phyloP scores from a whole-genome alignment of 2,113 vertebrate genomes.

The Lipophrys pholis region DNA sequence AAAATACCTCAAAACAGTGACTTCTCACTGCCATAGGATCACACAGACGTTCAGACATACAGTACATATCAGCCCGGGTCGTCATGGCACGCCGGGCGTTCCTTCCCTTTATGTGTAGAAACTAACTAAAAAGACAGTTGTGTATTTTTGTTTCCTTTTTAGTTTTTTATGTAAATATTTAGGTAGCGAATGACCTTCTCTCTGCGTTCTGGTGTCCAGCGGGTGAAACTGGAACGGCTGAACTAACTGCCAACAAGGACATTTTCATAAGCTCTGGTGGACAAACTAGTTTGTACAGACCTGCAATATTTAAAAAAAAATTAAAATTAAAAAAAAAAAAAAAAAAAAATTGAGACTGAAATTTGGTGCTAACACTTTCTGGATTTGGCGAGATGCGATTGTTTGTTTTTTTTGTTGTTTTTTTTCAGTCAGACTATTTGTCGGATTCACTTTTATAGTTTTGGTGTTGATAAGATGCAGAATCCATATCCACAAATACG shows the following conservation, averaged over 20 bases:
- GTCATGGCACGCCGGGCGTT: conserved; percentile 33
- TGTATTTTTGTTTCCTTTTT: conserved; percentile 34
- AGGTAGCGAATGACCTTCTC: conserved; percentile 47
- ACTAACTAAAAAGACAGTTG: conserved; percentile 42
- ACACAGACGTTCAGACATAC: conserved; percentile 60
- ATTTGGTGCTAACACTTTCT: conserved; percentile 71
- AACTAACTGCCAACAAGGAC: conserved; percentile 53
- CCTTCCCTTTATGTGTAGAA: conserved; percentile 55
- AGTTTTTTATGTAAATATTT: conserved; percentile 72
- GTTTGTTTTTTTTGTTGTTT: not conserved
- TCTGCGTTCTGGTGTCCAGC: conserved; percentile 44
- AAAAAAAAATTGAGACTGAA: conserved; percentile 44
- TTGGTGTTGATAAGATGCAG: conserved; percentile 29
- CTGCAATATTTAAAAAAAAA: conserved; percentile 48
- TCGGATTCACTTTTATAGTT: conserved; percentile 47
- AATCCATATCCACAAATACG: conserved; percentile 34
- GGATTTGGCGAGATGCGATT: conserved; percentile 63
- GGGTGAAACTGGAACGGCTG: conserved; percentile 54
- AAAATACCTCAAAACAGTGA: conserved; percentile 81
- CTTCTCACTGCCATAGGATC: conserved; percentile 73
- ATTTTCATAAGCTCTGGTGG: conserved; percentile 61
- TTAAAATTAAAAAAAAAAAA: too few relatives aligned
- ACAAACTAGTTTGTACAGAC: conserved; percentile 69
- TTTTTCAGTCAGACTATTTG: conserved; percentile 56
- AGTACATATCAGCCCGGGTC: conserved; percentile 74